Evolutionary conservation across 1,140 invertebrate species (phyloP), one percentile per base, ranked within the genome.

Genomic region (Anastrepha obliqua): DNA sequence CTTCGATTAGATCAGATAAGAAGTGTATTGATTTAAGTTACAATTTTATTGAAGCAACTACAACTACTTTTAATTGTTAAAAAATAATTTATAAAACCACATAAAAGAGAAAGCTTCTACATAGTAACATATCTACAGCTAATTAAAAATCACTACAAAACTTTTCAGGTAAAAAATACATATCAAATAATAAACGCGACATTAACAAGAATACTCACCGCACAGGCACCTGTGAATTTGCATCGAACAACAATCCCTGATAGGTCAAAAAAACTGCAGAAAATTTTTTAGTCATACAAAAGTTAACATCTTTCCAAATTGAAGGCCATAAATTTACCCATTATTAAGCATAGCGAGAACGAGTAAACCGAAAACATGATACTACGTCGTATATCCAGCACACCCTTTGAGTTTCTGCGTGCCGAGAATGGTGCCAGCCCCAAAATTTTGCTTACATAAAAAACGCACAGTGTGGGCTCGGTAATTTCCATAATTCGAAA

Each of bases 401-500:
- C 85, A 0, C 91, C 89, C 86, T 91, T 91, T 42, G 91, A 65
- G 86, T 90, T 89, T 44, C 88, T 89, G 2, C 39, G 85, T 9
- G 90, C 86, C 2, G 89, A 86, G 88, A 91, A 95, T 85, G 94
- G 94, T 55, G 94, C 95, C 90, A 94, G 93, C 67, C 93, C 94
- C 55, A 95, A 92, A 88, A 94, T 90, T 70, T 93, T 94, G 85
- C 91, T 94, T 15, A 94, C 92, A 90, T 93, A 95, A 85, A 93
- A 94, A 88, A 93, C 89, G 47, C 90, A 89, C 70, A 93, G 89
- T 78, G 89, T 91, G n/a, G 90, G 85, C 78, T 92, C 89, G 9
- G 92, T 91, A 58, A 91, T 92, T 89, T 93, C 93, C 91, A 90
- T 93, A 44, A 13, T 62, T 86, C 2, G 17, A 62, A 86, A 44